Conservation (phyloP, 1,140 invertebrate genomes). For the Bicyclus anynana region DNA sequence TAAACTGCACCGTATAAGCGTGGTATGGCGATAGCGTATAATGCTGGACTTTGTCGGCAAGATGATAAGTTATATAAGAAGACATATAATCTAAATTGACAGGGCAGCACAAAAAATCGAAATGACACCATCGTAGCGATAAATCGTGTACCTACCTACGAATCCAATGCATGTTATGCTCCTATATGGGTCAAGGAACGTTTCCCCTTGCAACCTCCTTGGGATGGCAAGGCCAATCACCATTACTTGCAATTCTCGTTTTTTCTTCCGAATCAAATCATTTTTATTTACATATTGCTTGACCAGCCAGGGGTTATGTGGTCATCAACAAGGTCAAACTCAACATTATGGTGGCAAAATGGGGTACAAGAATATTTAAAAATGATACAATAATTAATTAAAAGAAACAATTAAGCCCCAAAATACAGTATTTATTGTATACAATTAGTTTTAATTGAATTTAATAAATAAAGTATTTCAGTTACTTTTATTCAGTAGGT, state of each 20-base stretch:
- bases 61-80: no score
- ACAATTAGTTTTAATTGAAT: no score
- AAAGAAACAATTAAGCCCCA: background rate
- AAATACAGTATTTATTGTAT: no score
- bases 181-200: conserved; percentile 67
- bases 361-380: background rate
- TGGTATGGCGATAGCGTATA: no score
- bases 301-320: conserved; percentile 57
- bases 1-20: no score
- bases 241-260: conserved; percentile 46
- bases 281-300: conserved; percentile 71
- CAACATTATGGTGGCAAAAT: conserved; percentile 13
- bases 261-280: conserved; percentile 70
- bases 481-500: no score
- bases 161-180: conserved; percentile 31
- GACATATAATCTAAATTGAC: no score
- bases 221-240: conserved; percentile 62
- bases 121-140: conserved; percentile 14
- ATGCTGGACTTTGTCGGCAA: no score
- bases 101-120: no score
- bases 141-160: conserved; percentile 30
- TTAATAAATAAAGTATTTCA: no score
- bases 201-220: conserved; percentile 71
- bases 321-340: conserved; percentile 59
- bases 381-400: background rate